Evolutionary conservation across 2,888 invertebrate species (phyloP).

Genomic region (Orchesellides sinensis): DNA sequence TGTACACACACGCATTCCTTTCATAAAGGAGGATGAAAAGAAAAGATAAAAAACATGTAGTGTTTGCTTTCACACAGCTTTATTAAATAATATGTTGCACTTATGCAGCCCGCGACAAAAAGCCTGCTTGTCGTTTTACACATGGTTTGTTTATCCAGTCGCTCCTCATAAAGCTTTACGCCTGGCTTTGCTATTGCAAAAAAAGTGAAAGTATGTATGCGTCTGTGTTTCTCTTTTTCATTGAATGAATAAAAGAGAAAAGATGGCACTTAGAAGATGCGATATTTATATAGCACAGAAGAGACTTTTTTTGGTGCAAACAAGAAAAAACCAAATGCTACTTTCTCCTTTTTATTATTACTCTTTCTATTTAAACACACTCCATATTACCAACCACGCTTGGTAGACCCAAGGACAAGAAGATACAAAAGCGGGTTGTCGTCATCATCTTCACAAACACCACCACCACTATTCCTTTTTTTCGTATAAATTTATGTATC

Average conservation of each 20-base stretch:
- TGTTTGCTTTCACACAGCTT: conserved; percentile 18
- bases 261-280: conserved; percentile 6
- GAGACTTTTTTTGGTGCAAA: no score
- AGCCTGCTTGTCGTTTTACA: background rate
- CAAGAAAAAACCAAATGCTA: no score
- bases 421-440: no score
- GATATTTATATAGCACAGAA: background rate
- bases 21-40: no score
- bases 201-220: background rate
- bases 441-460: background rate
- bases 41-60: no score
- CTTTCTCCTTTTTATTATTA: conserved; percentile 1
- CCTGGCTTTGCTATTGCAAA: background rate
- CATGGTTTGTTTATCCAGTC: conserved; percentile 4
- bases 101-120: conserved; percentile 2
- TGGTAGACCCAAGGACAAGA: no score
- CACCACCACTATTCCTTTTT: background rate
- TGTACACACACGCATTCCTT: no score
- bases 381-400: background rate
- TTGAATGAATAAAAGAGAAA: background rate
- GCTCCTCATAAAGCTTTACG: no score
- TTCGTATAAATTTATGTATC: background rate
- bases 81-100: conserved; percentile 16
- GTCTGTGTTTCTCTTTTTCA: background rate
- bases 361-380: conserved; percentile 10